Base-by-base conservation (phyloP, 2,113 vertebrate species). In the Speoplatyrhinus poulsoni region DNA sequence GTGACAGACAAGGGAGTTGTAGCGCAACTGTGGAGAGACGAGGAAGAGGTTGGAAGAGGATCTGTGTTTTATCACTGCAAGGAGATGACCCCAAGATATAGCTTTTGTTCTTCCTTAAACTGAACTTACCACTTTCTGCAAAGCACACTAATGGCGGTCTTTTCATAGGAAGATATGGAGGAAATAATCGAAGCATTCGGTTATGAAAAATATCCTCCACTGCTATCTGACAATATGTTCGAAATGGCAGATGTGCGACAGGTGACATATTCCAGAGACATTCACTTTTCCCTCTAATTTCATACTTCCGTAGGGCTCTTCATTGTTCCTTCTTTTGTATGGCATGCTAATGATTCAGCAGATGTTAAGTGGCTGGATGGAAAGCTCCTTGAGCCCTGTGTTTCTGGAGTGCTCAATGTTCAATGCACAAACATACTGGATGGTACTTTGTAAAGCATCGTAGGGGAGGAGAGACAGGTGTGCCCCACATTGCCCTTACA, bases 51-150 rank as follows among this genome's bases (percentile, higher is more conserved):
- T 83, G 77, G 65, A 36, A 69, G 66, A 2, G 32, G 72, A 79
- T 82, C 88, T 89, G 89, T 75, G 60, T 87, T 85, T 77, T 75
- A 73, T 91, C 88, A 85, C 54, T 11, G 49, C 61, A 46, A 54
- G 17, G 52, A 60, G 72, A 73, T 49, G 63, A 47, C 48, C 81
- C 62, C 77, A 41, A 6, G 80, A 79, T 80, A 69, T 1, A 33
- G n/a, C 19, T 69, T 62, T 17, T 80, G 69, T 70, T 60, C 16
- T 67, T 72, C 67, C 80, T 72, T 70, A 52, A 36, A n/a, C 41
- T 12, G 13, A 79, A 67, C 12, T 59, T 17, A 48, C 71, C 41
- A 53, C 41, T 12, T 69, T n/a, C n/a, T 54, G 7, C 3, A 54
- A 32, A 47, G 36, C 1, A 58, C 49, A 58, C 13, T 13, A 26